Conservation (phyloP, 2,797 vertebrate genomes). For the Pangasius mekongensis region DNA sequence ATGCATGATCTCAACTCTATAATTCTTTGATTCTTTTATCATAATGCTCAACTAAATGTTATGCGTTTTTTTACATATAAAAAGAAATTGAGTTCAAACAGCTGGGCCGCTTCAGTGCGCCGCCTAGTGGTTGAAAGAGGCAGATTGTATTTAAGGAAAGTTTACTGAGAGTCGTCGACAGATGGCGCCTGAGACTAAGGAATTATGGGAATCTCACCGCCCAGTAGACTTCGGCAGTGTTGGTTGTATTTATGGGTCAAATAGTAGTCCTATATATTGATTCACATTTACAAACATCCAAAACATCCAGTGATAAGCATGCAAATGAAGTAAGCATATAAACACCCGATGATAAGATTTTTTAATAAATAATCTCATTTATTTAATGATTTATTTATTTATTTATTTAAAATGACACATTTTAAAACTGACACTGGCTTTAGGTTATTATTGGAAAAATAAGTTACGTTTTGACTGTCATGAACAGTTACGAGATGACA, state of each 20-base stretch:
- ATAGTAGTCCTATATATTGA: not conserved
- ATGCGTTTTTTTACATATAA: not conserved
- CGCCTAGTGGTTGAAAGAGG: constrained; percentile 37
- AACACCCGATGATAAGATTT: too few relatives aligned
- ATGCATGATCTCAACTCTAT: not conserved
- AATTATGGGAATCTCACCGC: not conserved
- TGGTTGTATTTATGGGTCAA: not conserved
- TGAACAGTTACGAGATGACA: too few relatives aligned
- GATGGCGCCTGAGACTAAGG: constrained; percentile 50
- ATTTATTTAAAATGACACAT: not conserved
- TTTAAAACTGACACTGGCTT: not conserved
- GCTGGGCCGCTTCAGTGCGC: not conserved
- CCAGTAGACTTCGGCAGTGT: not conserved
- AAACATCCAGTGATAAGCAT: not conserved
- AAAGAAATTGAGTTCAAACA: not conserved
- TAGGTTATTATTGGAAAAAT: not conserved
- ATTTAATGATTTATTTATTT: too few relatives aligned
- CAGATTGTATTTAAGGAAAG: not conserved
- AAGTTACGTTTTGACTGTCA: not conserved
- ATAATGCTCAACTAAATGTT: not conserved
- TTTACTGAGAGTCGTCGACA: constrained; percentile 13
- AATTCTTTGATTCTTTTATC: not conserved
- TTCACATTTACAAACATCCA: not conserved
- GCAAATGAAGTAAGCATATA: too few relatives aligned
- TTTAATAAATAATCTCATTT: not conserved